A percentile compares a stretch with the other conserved stretches of the same genome.
Conservation (phyloP, 2,113 vertebrate species). For the Actenoides hombroni region DNA sequence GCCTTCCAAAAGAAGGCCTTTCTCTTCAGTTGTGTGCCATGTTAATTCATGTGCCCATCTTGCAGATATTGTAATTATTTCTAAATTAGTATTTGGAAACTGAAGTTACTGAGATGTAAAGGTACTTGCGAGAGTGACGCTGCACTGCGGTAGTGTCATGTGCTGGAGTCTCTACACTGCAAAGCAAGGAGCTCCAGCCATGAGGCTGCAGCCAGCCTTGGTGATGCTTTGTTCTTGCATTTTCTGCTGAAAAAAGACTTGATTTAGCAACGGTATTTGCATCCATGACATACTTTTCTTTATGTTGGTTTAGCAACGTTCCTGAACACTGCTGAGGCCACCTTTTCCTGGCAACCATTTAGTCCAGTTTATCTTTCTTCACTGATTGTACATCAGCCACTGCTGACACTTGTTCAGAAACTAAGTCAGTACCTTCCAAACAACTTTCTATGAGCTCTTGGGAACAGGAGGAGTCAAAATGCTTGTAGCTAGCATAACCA, state of each 20-base stretch:
- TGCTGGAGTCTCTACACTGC: background rate
- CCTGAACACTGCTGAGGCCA: background rate
- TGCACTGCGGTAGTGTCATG: accelerated
- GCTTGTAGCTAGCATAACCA: background rate
- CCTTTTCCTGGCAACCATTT: background rate
- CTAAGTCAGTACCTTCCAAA: background rate
- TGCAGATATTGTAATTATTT: background rate
- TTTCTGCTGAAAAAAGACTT: background rate
- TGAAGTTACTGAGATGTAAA: background rate
- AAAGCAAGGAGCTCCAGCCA: background rate
- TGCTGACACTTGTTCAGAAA: background rate
- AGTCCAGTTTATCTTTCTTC: background rate
- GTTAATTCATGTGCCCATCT: background rate
- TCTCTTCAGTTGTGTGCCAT: background rate
- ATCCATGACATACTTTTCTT: background rate
- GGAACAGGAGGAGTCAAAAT: background rate
- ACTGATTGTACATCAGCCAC: background rate
- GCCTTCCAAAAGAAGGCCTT: background rate
- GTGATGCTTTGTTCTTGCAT: background rate
- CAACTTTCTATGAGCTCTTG: background rate
- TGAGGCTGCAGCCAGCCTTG: background rate
- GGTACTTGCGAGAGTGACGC: background rate
- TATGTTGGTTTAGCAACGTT: background rate
- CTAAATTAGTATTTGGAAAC: background rate
- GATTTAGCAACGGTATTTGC: background rate